Conservation (phyloP, 2,113 vertebrate species). For the Phaetusa simplex region DNA sequence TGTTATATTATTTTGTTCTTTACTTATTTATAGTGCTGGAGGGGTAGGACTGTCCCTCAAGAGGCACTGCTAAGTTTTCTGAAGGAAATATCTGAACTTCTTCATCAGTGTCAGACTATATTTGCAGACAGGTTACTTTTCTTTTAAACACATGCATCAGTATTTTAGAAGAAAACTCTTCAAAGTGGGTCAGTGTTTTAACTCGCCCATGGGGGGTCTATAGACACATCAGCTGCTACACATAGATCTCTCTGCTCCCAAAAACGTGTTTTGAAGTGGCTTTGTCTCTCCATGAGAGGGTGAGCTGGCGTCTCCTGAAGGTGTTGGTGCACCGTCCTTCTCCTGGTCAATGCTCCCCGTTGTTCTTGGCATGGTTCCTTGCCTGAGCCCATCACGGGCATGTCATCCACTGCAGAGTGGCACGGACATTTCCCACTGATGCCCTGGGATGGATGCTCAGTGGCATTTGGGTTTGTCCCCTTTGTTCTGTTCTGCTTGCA, state of each 20-base stretch:
- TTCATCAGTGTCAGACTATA: neutral
- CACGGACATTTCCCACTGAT: neutral
- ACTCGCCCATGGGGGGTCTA: neutral
- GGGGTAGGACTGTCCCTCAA: constrained; percentile 8
- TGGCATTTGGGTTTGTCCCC: neutral
- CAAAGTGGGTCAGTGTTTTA: constrained; percentile 20
- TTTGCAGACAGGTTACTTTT: constrained; percentile 14
- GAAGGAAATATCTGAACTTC: neutral
- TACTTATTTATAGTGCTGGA: constrained; percentile 51
- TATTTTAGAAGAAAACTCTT: neutral
- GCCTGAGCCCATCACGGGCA: neutral
- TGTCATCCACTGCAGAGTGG: rapidly evolving
- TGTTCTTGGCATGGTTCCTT: neutral
- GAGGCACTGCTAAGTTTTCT: neutral
- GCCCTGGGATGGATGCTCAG: neutral
- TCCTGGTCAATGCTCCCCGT: neutral
- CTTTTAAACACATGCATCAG: neutral
- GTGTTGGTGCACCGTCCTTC: neutral
- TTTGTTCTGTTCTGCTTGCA: neutral
- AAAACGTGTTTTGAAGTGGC: neutral
- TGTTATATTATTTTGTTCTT: constrained; percentile 1
- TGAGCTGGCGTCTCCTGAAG: neutral
- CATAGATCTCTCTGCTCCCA: neutral
- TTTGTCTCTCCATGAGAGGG: neutral
- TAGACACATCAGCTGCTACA: neutral